A percentile compares a stretch with the other conserved stretches of the same genome.
These are phyloP conservation scores for Desoria tigrina DNA, from an alignment of 2,888 invertebrate species.

Conservation along the genomic window DNA sequence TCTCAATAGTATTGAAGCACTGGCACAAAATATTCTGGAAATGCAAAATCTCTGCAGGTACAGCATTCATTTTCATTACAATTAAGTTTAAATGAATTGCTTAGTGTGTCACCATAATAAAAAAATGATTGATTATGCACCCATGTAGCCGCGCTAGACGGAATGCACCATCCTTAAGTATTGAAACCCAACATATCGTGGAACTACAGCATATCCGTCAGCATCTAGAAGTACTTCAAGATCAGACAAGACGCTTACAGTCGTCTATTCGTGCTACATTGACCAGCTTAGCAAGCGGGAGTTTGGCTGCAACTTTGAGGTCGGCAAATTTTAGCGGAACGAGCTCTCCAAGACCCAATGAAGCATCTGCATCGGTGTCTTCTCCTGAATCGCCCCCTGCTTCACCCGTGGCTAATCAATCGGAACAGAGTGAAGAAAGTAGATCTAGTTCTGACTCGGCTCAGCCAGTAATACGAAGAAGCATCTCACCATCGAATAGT, in stretches of 20 bases:
- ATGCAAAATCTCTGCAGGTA: slow-evolving; percentile 52
- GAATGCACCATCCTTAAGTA: slow-evolving; percentile 43
- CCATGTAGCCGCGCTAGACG: slow-evolving; percentile 48
- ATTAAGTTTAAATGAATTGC: too few species aligned
- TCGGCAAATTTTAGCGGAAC: too few species aligned
- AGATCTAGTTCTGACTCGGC: too few species aligned
- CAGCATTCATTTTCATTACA: too few species aligned
- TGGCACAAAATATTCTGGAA: slow-evolving; percentile 52
- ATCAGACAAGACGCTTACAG: slow-evolving; percentile 51
- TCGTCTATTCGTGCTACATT: slow-evolving; percentile 51
- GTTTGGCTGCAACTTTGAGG: slow-evolving; percentile 42
- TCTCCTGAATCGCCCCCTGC: slow-evolving; percentile 22
- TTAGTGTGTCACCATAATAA: too few species aligned
- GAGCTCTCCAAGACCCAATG: neutral
- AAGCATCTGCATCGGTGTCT: slow-evolving; percentile 5
- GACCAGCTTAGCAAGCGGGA: slow-evolving; percentile 49
- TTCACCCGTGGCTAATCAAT: slow-evolving; percentile 20
- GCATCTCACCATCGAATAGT: too few species aligned
- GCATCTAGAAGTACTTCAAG: slow-evolving; percentile 51
- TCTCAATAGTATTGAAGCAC: slow-evolving; percentile 47
- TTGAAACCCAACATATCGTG: slow-evolving; percentile 51
- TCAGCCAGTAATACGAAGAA: too few species aligned
- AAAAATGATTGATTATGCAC: too few species aligned
- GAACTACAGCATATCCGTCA: slow-evolving; percentile 49
- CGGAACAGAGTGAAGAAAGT: too few species aligned